These are phyloP conservation scores for Euwallacea fornicatus DNA, from an alignment of 1,140 invertebrate species.

Conservation along the genomic window DNA sequence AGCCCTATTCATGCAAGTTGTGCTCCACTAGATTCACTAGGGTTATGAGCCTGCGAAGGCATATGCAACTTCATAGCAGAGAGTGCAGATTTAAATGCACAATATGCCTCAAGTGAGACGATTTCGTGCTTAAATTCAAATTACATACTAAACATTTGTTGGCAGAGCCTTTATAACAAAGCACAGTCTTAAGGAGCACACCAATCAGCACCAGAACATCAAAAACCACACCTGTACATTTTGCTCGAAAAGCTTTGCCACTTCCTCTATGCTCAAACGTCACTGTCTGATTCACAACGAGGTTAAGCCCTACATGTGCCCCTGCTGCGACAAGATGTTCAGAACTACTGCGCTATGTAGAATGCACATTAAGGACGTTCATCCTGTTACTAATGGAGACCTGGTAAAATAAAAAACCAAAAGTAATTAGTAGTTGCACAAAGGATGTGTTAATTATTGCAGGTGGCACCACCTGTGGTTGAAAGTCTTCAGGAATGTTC, in stretches of 20 bases:
- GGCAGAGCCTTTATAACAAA: constrained; percentile 42
- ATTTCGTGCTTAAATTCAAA: background rate
- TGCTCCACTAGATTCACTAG: constrained; percentile 41
- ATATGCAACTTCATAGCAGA: constrained; percentile 39
- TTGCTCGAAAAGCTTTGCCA: constrained; percentile 60
- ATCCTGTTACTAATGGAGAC: constrained; percentile 49
- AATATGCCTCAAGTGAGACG: constrained; percentile 41
- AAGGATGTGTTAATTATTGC: too few species aligned
- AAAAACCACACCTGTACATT: constrained; percentile 59
- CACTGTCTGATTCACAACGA: constrained; percentile 56
- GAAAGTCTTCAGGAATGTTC: too few species aligned
- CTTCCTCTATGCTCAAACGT: constrained; percentile 55
- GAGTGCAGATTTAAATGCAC: constrained; percentile 44
- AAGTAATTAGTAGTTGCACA: too few species aligned
- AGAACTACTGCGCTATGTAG: constrained; percentile 68
- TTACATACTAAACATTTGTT: constrained; percentile 21
- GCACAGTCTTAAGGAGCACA: constrained; percentile 54
- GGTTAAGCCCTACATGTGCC: constrained; percentile 54
- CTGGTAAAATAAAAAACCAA: too few species aligned
- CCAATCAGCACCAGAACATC: constrained; percentile 58
- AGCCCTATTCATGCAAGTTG: constrained; percentile 36
- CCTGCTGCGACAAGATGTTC: constrained; percentile 72
- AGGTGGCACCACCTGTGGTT: too few species aligned
- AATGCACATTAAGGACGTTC: constrained; percentile 69
- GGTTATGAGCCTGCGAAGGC: constrained; percentile 40